Conservation (phyloP, 2,797 vertebrate species). For the Scyliorhinus canicula region DNA sequence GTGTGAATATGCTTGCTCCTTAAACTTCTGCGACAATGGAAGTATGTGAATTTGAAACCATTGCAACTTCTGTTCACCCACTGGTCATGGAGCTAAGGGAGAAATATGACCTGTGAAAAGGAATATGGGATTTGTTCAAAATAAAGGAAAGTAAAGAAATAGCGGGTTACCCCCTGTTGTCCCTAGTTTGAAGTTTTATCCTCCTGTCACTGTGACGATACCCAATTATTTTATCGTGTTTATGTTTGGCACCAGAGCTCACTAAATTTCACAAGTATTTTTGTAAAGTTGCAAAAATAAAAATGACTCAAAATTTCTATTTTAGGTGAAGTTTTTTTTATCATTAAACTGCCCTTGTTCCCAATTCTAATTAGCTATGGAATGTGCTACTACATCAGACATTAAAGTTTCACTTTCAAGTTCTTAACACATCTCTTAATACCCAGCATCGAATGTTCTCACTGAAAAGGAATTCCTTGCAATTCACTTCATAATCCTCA, state of each 20-base stretch:
- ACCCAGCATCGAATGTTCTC: conserved; percentile 53
- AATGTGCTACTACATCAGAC: conserved; percentile 60
- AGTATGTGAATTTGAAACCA: conserved; percentile 29
- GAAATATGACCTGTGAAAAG: conserved; percentile 20
- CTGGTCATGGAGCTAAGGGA: background rate
- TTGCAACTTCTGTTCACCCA: background rate
- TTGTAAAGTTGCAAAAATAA: background rate
- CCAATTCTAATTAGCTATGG: conserved; percentile 68
- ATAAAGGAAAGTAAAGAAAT: conserved; percentile 26
- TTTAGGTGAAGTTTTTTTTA: background rate
- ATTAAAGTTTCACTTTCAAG: conserved; percentile 56
- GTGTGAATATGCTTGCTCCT: background rate
- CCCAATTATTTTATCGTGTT: background rate
- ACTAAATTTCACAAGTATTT: background rate
- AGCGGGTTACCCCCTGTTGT: conserved; percentile 2
- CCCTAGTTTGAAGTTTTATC: background rate
- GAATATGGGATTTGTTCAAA: conserved; percentile 32
- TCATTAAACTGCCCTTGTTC: background rate
- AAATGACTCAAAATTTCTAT: background rate
- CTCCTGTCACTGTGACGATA: background rate
- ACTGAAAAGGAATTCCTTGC: conserved; percentile 60
- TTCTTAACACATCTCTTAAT: conserved; percentile 64
- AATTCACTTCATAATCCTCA: conserved; percentile 65
- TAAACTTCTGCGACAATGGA: background rate
- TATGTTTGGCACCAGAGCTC: background rate